Evolutionary conservation across 2,113 vertebrate genomes (phyloP).

Genomic region (Saguinus midas): DNA sequence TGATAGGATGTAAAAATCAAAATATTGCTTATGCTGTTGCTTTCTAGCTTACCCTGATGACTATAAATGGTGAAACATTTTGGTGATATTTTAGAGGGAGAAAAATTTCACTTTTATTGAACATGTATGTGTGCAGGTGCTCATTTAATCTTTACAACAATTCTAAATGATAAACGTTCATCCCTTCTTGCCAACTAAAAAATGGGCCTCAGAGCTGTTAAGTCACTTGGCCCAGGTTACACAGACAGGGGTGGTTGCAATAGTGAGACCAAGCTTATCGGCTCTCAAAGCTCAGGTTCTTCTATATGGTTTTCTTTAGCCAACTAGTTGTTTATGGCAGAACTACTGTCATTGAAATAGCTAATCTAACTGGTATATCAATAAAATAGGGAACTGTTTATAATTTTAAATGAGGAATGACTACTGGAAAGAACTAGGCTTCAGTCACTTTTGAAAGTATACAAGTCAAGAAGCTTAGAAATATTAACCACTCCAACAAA

Average conservation of each 20-base stretch:
- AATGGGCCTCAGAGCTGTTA: background rate
- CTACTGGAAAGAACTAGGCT: background rate
- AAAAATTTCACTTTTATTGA: slow-evolving; percentile 13
- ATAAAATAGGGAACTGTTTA: background rate
- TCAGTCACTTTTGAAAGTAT: background rate
- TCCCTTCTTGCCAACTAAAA: background rate
- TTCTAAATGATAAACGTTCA: background rate
- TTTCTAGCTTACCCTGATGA: background rate
- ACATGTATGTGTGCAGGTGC: background rate
- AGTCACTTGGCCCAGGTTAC: background rate
- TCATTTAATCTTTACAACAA: background rate
- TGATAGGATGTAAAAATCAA: slow-evolving; percentile 57
- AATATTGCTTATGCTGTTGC: slow-evolving; percentile 41
- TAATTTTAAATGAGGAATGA: background rate
- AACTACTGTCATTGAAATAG: background rate
- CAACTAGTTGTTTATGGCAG: background rate
- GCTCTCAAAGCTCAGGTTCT: background rate
- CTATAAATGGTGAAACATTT: slow-evolving; percentile 29
- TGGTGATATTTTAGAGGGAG: background rate
- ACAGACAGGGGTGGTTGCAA: background rate
- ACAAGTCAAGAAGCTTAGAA: background rate
- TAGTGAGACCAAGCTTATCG: background rate
- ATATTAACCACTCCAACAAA: background rate
- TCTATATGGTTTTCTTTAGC: background rate
- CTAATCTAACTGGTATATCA: background rate